phyloP scores from a whole-genome alignment of 2,113 vertebrate genomes.

The Callithrix jacchus region DNA sequence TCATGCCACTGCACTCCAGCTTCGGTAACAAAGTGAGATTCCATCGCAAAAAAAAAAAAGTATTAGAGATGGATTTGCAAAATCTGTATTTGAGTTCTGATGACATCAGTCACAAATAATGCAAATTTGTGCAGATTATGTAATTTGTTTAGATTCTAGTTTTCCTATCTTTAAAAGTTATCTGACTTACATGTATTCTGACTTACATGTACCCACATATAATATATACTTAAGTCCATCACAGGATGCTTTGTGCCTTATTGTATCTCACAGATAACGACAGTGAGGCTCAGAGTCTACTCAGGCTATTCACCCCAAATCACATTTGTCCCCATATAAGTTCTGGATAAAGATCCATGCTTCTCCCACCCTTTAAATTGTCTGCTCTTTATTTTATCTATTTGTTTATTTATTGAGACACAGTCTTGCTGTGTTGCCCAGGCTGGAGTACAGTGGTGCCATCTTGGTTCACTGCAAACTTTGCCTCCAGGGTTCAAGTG shows the following conservation, averaged over 20 bases:
- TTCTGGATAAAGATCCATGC: not conserved
- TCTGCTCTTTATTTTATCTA: not conserved
- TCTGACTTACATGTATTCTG: not conserved
- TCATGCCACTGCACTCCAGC: no score
- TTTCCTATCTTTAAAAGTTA: not conserved
- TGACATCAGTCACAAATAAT: not conserved
- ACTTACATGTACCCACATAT: not conserved
- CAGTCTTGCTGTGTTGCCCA: no score
- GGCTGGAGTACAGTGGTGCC: no score
- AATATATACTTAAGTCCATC: not conserved
- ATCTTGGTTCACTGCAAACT: no score
- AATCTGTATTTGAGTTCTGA: not conserved
- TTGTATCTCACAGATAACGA: not conserved
- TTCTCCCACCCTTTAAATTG: not conserved
- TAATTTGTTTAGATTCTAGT: constrained; percentile 16
- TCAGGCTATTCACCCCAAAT: not conserved
- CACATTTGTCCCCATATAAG: not conserved
- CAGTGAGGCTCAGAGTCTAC: not conserved
- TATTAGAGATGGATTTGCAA: not conserved
- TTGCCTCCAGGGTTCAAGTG: no score
- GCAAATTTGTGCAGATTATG: not conserved
- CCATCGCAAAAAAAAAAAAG: not conserved
- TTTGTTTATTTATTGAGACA: no score
- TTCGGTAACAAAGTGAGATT: no score
- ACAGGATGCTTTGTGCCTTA: not conserved